Conservation (phyloP, 2,113 vertebrate species). For the Thymallus thymallus region DNA sequence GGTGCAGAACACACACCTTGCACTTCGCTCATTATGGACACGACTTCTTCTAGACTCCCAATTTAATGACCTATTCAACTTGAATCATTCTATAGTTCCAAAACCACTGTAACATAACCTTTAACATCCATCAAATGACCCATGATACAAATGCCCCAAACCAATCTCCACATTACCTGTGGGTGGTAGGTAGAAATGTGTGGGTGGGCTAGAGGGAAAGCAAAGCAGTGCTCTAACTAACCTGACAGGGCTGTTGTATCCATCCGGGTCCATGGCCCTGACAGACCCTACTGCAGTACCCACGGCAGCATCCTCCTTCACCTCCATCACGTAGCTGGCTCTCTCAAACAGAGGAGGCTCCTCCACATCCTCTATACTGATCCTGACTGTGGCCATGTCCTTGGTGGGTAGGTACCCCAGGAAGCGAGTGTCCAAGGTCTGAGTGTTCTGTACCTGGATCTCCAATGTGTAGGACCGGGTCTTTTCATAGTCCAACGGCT, state of each 20-base stretch:
- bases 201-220: too few species aligned
- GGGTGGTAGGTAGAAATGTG: too few species aligned
- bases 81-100: too few species aligned
- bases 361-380: slow-evolving; percentile 87
- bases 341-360: slow-evolving; percentile 89
- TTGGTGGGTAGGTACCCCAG: slow-evolving; percentile 71
- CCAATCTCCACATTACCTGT: too few species aligned
- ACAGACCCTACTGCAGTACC: slow-evolving; percentile 82
- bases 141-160: too few species aligned
- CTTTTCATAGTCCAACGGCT: slow-evolving; percentile 91
- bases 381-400: slow-evolving; percentile 76
- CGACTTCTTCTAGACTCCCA: too few species aligned
- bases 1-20: background rate
- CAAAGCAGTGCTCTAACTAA: slow-evolving; percentile 21
- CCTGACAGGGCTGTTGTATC: slow-evolving; percentile 81
- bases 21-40: too few species aligned
- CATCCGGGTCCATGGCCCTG: slow-evolving; percentile 87
- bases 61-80: too few species aligned
- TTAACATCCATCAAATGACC: too few species aligned
- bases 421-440: slow-evolving; percentile 78
- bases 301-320: slow-evolving; percentile 85
- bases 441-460: slow-evolving; percentile 87
- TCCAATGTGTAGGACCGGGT: slow-evolving; percentile 86
- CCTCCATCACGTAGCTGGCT: slow-evolving; percentile 84
- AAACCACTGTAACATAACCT: too few species aligned